These are phyloP conservation scores for Argentina silus DNA, from an alignment of 2,797 vertebrate genomes.

Conservation along the genomic window DNA sequence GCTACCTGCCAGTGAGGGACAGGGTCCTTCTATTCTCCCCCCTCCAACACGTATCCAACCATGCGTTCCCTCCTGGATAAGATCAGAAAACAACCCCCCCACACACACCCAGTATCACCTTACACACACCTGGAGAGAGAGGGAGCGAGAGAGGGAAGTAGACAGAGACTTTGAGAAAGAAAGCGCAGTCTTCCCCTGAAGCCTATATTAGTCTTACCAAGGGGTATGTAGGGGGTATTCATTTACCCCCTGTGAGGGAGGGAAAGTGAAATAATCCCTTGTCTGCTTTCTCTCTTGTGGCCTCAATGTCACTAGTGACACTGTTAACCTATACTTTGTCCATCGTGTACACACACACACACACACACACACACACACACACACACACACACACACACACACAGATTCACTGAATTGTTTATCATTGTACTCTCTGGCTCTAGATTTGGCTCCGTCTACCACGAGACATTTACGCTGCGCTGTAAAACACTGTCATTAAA, in stretches of 20 bases:
- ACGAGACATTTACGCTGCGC: constrained; percentile 55
- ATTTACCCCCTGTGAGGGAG: background rate
- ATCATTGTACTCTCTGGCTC: constrained; percentile 47
- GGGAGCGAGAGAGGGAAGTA: background rate
- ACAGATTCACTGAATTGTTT: constrained; percentile 37
- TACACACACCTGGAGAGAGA: constrained; percentile 20
- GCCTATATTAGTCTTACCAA: too few relatives aligned
- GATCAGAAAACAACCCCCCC: constrained; percentile 50
- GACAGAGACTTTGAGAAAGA: background rate
- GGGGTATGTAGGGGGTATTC: background rate
- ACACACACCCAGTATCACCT: background rate
- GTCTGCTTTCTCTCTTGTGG: background rate
- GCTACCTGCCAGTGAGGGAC: too few relatives aligned
- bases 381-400: too few relatives aligned
- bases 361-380: background rate
- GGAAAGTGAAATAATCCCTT: background rate
- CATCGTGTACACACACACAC: background rate
- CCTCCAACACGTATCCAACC: background rate
- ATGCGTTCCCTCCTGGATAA: constrained; percentile 54
- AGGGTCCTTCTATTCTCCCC: constrained; percentile 19
- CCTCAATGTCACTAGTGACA: background rate
- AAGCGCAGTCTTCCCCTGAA: too few relatives aligned
- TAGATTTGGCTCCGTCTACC: constrained; percentile 51
- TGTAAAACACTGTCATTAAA: constrained; percentile 64
- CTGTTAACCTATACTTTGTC: background rate